phyloP scores from a whole-genome alignment of 2,888 invertebrate genomes.

The Gari tellinella region DNA sequence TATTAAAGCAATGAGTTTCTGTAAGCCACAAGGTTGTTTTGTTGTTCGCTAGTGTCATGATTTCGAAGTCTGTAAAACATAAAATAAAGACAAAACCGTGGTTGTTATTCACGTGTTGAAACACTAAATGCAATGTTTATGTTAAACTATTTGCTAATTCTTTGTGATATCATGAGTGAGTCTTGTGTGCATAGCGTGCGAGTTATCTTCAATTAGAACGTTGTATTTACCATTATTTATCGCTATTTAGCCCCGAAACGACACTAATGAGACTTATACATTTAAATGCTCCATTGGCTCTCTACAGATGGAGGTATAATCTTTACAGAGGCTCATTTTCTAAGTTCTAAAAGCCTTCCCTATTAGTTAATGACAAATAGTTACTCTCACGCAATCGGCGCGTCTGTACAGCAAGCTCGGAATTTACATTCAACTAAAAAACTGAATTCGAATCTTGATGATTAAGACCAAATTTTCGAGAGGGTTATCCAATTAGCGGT shows the following conservation, averaged over 20 bases:
- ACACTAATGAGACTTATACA: constrained; percentile 7
- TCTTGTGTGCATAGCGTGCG: too few species aligned
- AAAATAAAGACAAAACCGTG: too few species aligned
- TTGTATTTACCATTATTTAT: constrained; percentile 6
- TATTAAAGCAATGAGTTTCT: too few species aligned
- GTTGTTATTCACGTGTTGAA: too few species aligned
- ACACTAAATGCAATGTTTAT: too few species aligned
- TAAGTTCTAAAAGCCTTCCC: not conserved
- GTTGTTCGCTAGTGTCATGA: too few species aligned
- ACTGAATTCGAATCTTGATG: constrained; percentile 20
- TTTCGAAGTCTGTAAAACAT: too few species aligned
- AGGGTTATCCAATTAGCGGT: constrained; percentile 51
- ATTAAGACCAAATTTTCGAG: constrained; percentile 31
- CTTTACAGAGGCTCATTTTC: not conserved
- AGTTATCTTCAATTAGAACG: not conserved
- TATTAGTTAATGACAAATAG: constrained; percentile 29
- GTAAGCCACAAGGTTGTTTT: too few species aligned
- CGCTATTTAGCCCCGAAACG: not conserved
- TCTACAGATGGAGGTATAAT: not conserved
- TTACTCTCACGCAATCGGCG: constrained; percentile 21
- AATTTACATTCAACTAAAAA: constrained; percentile 21
- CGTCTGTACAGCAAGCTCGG: constrained; percentile 29
- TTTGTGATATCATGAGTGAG: too few species aligned
- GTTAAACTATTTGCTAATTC: too few species aligned
- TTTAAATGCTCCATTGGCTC: constrained; percentile 6